Evolutionary conservation across 2,888 invertebrate species (phyloP).

Genomic region (Bibio marci): DNA sequence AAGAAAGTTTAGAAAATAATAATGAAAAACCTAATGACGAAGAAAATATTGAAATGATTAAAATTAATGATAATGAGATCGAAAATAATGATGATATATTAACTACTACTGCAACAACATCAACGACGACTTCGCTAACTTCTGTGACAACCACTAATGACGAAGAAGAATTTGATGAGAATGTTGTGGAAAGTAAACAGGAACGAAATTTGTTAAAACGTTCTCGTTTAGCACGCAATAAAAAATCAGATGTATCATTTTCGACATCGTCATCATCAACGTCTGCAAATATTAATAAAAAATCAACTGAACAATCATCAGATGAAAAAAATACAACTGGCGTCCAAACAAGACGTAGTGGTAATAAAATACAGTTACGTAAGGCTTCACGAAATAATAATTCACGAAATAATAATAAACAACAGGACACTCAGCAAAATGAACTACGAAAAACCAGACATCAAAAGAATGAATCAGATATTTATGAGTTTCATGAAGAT

Average conservation of each 20-base stretch:
- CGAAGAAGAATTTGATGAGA: constrained; percentile 21
- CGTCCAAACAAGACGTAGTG: constrained; percentile 38
- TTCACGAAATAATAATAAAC: too few relatives aligned
- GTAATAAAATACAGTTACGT: constrained; percentile 14
- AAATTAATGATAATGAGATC: constrained; percentile 16
- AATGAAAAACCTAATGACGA: background rate
- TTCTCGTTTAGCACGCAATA: too few relatives aligned
- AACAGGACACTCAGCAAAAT: constrained; percentile 4
- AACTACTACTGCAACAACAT: constrained; percentile 6
- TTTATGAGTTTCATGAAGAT: constrained; percentile 85
- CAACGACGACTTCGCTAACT: background rate
- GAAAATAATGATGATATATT: constrained; percentile 4
- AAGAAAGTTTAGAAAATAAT: background rate
- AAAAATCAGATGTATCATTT: background rate
- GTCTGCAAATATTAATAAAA: constrained; percentile 2
- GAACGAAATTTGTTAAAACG: constrained; percentile 5
- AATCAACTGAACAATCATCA: background rate
- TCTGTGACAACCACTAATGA: constrained; percentile 16
- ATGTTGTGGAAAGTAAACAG: constrained; percentile 14
- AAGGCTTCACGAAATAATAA: constrained; percentile 9
- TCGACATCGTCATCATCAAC: constrained; percentile 13
- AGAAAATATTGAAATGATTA: constrained; percentile 21
- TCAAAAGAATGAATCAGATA: constrained; percentile 38
- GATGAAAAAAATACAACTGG: constrained; percentile 18
- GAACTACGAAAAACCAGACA: constrained; percentile 25